Conservation (phyloP, 2,888 invertebrate genomes). For the Schizotus pectinicornis region DNA sequence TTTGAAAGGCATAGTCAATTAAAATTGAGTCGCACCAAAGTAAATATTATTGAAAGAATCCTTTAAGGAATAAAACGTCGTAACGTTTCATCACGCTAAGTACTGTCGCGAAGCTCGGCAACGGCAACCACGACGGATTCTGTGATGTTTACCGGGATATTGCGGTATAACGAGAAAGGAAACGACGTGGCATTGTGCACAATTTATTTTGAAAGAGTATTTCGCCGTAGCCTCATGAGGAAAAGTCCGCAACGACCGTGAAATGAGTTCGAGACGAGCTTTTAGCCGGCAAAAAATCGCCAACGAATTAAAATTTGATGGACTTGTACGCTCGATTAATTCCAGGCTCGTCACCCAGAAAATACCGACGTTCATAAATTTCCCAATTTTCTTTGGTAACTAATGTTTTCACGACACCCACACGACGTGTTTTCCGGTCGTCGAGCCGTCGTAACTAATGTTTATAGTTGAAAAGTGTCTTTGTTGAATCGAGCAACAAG, state of each 20-base stretch:
- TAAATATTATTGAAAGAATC: too few species aligned
- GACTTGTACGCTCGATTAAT: not conserved
- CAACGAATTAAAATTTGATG: not conserved
- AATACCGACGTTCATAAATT: not conserved
- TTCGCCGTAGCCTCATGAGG: not conserved
- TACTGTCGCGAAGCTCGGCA: too few species aligned
- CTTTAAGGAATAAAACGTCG: too few species aligned
- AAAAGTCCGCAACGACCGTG: slow-evolving; percentile 2
- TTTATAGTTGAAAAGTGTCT: not conserved
- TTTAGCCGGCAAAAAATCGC: not conserved
- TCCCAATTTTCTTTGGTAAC: not conserved
- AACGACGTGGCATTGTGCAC: not conserved
- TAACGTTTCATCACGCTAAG: too few species aligned
- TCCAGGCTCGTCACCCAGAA: not conserved
- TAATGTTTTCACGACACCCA: not conserved
- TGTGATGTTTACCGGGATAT: not conserved
- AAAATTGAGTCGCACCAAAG: too few species aligned
- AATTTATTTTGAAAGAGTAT: slow-evolving; percentile 2
- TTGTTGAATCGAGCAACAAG: slow-evolving; percentile 26
- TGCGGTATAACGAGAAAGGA: slow-evolving; percentile 2
- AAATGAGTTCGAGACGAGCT: not conserved
- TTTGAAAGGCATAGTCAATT: too few species aligned
- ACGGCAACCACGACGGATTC: too few species aligned
- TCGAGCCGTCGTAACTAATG: not conserved
- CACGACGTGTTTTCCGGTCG: not conserved